Conservation (phyloP, 2,888 invertebrate species). For the Cheiracanthium punctorium region DNA sequence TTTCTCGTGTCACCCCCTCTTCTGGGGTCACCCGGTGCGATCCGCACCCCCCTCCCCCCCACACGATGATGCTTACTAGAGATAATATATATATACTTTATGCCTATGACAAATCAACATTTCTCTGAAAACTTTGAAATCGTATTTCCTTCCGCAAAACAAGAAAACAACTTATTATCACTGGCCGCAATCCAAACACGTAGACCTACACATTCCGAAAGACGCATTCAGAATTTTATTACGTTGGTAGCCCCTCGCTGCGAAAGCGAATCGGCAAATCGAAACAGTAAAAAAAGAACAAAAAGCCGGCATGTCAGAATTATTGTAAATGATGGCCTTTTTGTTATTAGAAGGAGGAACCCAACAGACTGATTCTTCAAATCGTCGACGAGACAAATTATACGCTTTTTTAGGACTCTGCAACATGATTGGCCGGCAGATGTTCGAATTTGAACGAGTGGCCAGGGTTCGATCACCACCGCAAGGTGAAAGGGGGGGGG, state of each 20-base stretch:
- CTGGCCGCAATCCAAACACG: too few relatives aligned
- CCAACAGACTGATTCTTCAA: slow-evolving; percentile 47
- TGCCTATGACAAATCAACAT: too few relatives aligned
- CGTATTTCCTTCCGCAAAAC: too few relatives aligned
- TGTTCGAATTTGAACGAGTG: slow-evolving; percentile 45
- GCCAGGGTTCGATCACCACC: slow-evolving; percentile 48
- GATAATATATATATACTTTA: too few relatives aligned
- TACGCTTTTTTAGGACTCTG: slow-evolving; percentile 22
- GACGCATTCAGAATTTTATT: background rate
- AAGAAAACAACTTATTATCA: too few relatives aligned
- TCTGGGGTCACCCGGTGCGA: too few relatives aligned
- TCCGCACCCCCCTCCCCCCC: too few relatives aligned
- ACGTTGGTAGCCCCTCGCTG: background rate
- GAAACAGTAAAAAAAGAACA: slow-evolving; percentile 25
- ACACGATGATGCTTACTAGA: too few relatives aligned
- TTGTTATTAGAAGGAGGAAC: slow-evolving; percentile 42
- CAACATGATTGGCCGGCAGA: slow-evolving; percentile 50
- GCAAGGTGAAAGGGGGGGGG: slow-evolving; percentile 54
- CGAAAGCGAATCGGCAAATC: slow-evolving; percentile 7
- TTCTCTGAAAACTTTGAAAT: too few relatives aligned
- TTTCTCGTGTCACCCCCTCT: too few relatives aligned
- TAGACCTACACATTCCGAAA: too few relatives aligned
- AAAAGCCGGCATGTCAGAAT: slow-evolving; percentile 45
- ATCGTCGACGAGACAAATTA: slow-evolving; percentile 61
- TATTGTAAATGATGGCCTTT: slow-evolving; percentile 55